Percentiles rank a stretch among this genome's conserved stretches.
Evolutionary conservation across 2,888 invertebrate genomes (phyloP).

Genomic region (Diaperis boleti): DNA sequence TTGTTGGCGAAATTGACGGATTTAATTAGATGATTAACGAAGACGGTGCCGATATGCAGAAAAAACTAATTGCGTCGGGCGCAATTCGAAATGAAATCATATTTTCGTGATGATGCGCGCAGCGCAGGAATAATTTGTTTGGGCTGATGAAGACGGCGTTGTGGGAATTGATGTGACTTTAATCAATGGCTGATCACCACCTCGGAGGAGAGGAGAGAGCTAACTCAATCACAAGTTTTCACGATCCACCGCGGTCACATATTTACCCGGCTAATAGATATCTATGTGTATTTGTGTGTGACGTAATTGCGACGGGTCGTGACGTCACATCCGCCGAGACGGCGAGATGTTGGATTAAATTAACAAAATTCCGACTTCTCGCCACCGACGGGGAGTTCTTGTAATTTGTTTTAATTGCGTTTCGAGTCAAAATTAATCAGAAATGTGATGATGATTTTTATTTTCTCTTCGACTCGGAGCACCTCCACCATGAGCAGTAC

Average conservation of each 20-base stretch:
- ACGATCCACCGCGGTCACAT: constrained; percentile 60
- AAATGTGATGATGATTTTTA: too few species aligned
- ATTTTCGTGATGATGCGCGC: constrained; percentile 41
- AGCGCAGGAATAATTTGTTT: constrained; percentile 51
- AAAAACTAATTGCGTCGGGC: constrained; percentile 17
- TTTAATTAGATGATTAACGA: constrained; percentile 38
- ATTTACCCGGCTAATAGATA: constrained; percentile 62
- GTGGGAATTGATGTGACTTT: constrained; percentile 61
- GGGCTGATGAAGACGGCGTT: constrained; percentile 51
- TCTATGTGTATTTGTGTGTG: constrained; percentile 63
- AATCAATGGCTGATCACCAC: constrained; percentile 61
- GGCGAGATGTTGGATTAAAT: background rate
- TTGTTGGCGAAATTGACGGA: constrained; percentile 42
- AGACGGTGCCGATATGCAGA: constrained; percentile 19
- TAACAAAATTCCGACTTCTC: background rate
- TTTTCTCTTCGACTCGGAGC: too few species aligned
- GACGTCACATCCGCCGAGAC: constrained; percentile 52
- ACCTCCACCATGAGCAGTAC: too few species aligned
- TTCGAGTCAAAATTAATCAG: too few species aligned
- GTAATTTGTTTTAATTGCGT: too few species aligned
- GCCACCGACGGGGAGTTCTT: too few species aligned
- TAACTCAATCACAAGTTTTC: constrained; percentile 65
- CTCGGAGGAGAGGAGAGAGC: constrained; percentile 48
- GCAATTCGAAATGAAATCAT: constrained; percentile 45
- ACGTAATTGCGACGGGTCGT: constrained; percentile 55